Conservation (phyloP, 2,888 invertebrate species). For the Kryphioiulus occultus region DNA sequence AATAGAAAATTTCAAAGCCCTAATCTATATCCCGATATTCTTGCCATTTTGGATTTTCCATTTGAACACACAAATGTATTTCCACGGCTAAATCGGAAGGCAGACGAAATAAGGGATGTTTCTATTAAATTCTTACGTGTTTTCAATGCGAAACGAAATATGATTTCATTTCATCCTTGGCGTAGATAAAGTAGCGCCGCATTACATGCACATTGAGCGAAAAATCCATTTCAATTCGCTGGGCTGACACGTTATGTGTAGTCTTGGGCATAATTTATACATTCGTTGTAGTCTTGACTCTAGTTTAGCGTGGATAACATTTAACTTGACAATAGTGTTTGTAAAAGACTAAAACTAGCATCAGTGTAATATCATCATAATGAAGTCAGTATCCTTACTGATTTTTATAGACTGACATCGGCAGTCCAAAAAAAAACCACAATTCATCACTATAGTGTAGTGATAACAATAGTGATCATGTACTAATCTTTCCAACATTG, state of each 20-base stretch:
- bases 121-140: slow-evolving; percentile 36
- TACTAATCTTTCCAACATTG: too few species aligned
- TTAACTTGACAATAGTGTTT: background rate
- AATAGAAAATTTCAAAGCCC: background rate
- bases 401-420: too few species aligned
- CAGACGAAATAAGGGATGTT: background rate
- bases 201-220: background rate
- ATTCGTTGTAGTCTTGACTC: background rate
- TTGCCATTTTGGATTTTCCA: background rate
- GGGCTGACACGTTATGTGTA: background rate
- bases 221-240: background rate
- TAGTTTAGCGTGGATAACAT: background rate
- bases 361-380: too few species aligned
- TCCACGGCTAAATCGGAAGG: background rate
- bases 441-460: too few species aligned
- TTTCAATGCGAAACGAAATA: slow-evolving; percentile 18
- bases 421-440: too few species aligned
- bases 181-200: background rate
- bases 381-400: too few species aligned
- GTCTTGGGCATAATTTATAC: background rate
- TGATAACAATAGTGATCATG: too few species aligned
- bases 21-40: background rate
- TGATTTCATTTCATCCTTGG: slow-evolving; percentile 6
- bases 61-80: background rate
- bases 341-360: background rate